phyloP scores from a whole-genome alignment of 2,888 invertebrate species.

The Tipula helvola region DNA sequence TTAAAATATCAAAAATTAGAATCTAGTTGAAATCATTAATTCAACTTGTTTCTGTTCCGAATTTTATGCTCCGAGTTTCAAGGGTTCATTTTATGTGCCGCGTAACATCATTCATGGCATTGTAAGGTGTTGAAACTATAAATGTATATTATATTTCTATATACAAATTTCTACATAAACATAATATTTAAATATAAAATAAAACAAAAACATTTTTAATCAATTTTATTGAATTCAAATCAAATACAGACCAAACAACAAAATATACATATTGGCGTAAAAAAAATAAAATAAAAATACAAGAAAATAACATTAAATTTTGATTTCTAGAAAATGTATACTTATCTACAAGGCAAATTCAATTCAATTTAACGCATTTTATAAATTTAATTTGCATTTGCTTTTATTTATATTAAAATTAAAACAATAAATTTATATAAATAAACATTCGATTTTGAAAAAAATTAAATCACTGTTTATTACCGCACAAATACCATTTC shows the following conservation, averaged over 20 bases:
- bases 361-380: neutral
- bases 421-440: neutral
- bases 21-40: no score
- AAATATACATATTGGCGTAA: neutral
- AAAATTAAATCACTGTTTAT: neutral
- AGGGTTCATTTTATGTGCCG: no score
- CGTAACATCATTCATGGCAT: no score
- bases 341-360: neutral
- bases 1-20: no score
- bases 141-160: no score
- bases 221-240: neutral
- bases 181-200: no score
- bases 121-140: no score
- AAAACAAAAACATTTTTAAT: neutral
- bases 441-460: neutral
- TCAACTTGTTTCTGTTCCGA: no score
- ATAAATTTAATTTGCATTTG: neutral
- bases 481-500: neutral
- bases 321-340: neutral
- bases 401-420: neutral
- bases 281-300: neutral
- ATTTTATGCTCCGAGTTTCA: no score
- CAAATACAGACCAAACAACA: neutral
- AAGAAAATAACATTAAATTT: neutral
- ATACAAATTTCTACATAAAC: no score